Conservation (phyloP, 2,888 invertebrate species). For the Mesodorylaimus sp. region DNA sequence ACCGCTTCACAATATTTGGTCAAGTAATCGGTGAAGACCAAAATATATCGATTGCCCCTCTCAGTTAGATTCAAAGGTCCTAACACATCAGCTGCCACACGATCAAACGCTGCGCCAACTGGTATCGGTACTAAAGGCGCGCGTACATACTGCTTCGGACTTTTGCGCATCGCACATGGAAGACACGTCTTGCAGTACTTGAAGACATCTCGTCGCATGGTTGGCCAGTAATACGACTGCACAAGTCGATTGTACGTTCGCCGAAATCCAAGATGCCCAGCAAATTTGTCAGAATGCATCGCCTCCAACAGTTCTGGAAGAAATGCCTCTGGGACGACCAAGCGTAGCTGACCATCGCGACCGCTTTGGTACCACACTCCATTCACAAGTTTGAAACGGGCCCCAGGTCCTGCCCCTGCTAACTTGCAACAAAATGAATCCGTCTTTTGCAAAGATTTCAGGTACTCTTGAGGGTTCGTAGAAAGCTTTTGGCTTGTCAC, state of each 20-base stretch:
- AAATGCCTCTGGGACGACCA: not conserved
- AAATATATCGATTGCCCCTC: constrained; percentile 14
- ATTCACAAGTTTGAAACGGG: not conserved
- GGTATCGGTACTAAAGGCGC: not conserved
- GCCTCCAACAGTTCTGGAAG: not conserved
- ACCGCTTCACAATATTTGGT: constrained; percentile 16
- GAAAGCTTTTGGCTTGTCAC: too few species aligned
- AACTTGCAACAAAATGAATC: too few species aligned
- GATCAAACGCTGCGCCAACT: not conserved
- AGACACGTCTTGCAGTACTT: constrained; percentile 12
- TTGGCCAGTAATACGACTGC: constrained; percentile 12
- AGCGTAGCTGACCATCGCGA: not conserved
- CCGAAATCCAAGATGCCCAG: not conserved
- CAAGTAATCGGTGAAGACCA: constrained; percentile 14
- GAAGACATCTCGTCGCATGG: constrained; percentile 11
- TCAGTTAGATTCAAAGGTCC: constrained; percentile 14
- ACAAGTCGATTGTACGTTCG: not conserved
- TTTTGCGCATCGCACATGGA: constrained; percentile 12
- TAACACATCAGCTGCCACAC: not conserved
- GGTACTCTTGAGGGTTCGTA: too few species aligned
- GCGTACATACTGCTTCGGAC: not conserved
- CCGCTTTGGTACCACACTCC: not conserved
- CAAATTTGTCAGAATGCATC: not conserved
- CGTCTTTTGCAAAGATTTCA: not conserved
- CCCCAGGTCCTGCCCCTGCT: not conserved